These are phyloP conservation scores for Bos indicus DNA, from an alignment of 2,113 vertebrate species.

Conservation along the genomic window DNA sequence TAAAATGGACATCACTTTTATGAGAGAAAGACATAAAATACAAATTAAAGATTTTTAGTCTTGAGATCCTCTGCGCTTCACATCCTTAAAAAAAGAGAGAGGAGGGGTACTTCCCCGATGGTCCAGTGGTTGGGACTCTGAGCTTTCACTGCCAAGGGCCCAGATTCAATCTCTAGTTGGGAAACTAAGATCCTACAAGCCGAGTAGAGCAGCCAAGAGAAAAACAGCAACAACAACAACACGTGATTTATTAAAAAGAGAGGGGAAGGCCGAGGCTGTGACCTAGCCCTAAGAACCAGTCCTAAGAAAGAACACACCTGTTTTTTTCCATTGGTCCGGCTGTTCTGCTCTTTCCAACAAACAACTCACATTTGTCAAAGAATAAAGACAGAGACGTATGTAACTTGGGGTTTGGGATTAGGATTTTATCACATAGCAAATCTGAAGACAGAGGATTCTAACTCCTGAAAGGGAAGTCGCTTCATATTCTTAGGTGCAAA, in stretches of 20 bases:
- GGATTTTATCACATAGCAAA: neutral
- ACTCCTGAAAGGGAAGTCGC: neutral
- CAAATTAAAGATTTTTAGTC: conserved; percentile 10
- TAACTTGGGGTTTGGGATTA: neutral
- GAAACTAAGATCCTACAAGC: neutral
- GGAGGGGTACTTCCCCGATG: neutral
- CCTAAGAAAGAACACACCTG: neutral
- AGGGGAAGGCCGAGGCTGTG: neutral
- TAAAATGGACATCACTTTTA: neutral
- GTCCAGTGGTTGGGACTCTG: neutral
- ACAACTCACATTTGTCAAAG: neutral
- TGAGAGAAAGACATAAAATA: neutral
- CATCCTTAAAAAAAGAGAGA: neutral
- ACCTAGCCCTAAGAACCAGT: neutral
- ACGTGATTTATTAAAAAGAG: neutral
- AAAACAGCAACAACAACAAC: neutral
- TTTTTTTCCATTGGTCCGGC: neutral
- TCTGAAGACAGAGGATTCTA: neutral
- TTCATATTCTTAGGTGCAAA: neutral
- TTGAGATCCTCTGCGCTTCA: neutral
- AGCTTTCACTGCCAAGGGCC: neutral
- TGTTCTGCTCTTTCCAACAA: neutral
- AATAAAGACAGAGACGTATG: neutral
- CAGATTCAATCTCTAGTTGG: neutral
- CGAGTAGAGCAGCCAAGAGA: neutral